Percentiles rank a stretch among this genome's conserved stretches.
Evolutionary conservation across 2,797 vertebrate species (phyloP).

Genomic region (Poecilia wingei): DNA sequence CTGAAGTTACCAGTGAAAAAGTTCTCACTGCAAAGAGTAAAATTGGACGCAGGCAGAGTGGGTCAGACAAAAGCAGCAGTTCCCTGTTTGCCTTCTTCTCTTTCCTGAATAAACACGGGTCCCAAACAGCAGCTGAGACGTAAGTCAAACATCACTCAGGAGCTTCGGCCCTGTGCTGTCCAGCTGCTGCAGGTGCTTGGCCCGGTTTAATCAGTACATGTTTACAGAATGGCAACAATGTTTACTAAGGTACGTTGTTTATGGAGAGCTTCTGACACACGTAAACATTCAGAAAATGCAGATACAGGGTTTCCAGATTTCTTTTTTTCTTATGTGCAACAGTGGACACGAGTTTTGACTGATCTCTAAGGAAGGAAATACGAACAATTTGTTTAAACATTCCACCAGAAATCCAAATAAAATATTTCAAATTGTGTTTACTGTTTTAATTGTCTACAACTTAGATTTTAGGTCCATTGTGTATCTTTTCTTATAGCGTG

Average conservation of each 20-base stretch:
- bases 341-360: constrained; percentile 13
- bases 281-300: constrained; percentile 63
- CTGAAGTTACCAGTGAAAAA: constrained; percentile 47
- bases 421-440: background rate
- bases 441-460: background rate
- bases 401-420: background rate
- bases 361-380: background rate
- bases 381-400: background rate
- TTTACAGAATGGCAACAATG: constrained; percentile 71
- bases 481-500: background rate
- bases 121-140: constrained; percentile 74
- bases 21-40: constrained; percentile 39
- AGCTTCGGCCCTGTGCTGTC: constrained; percentile 51
- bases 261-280: constrained; percentile 50
- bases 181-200: constrained; percentile 76
- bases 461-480: background rate
- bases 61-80: constrained; percentile 58
- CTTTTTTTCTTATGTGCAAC: constrained; percentile 10
- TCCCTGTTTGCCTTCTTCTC: constrained; percentile 60
- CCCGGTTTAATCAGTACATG: constrained; percentile 63
- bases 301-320: constrained; percentile 44
- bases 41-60: constrained; percentile 53
- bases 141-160: constrained; percentile 73
- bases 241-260: constrained; percentile 68
- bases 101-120: constrained; percentile 74